Evolutionary conservation across 2,888 invertebrate genomes (phyloP).

Genomic region (Coleophora deauratella): DNA sequence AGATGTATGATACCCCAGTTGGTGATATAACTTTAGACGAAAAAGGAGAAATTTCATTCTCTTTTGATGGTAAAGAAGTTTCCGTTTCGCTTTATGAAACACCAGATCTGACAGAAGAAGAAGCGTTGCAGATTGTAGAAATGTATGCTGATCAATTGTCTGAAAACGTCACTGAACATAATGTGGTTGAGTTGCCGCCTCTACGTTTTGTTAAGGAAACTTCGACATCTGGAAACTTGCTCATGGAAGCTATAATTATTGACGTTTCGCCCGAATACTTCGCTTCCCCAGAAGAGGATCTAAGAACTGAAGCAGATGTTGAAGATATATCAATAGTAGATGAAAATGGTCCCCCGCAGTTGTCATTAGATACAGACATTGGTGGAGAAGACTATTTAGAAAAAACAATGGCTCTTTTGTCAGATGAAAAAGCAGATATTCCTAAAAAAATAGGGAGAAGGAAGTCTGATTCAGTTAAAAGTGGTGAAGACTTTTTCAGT

Average conservation of each 20-base stretch:
- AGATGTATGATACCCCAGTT: slow-evolving; percentile 88
- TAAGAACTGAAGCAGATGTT: slow-evolving; percentile 89
- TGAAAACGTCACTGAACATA: slow-evolving; percentile 89
- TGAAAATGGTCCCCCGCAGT: slow-evolving; percentile 69
- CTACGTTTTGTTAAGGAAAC: slow-evolving; percentile 92
- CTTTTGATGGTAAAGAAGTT: slow-evolving; percentile 93
- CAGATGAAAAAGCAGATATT: slow-evolving; percentile 69
- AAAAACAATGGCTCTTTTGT: slow-evolving; percentile 53
- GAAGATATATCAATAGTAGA: slow-evolving; percentile 90
- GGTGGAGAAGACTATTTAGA: slow-evolving; percentile 72
- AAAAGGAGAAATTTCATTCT: slow-evolving; percentile 90
- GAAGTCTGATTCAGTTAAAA: slow-evolving; percentile 77
- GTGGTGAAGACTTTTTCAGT: slow-evolving; percentile 78
- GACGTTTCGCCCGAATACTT: slow-evolving; percentile 92
- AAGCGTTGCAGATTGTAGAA: slow-evolving; percentile 92
- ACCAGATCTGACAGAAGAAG: slow-evolving; percentile 93
- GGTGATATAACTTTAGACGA: slow-evolving; percentile 86
- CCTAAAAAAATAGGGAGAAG: slow-evolving; percentile 76
- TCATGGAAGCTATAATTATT: slow-evolving; percentile 94
- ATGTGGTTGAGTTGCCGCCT: slow-evolving; percentile 89
- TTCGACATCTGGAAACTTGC: slow-evolving; percentile 87
- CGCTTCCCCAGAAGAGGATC: slow-evolving; percentile 83
- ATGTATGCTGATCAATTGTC: slow-evolving; percentile 96
- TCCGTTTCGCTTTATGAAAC: slow-evolving; percentile 94
- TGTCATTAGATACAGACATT: slow-evolving; percentile 68